These are phyloP conservation scores for Mythimna loreyi DNA, from an alignment of 2,888 invertebrate genomes.

Conservation along the genomic window DNA sequence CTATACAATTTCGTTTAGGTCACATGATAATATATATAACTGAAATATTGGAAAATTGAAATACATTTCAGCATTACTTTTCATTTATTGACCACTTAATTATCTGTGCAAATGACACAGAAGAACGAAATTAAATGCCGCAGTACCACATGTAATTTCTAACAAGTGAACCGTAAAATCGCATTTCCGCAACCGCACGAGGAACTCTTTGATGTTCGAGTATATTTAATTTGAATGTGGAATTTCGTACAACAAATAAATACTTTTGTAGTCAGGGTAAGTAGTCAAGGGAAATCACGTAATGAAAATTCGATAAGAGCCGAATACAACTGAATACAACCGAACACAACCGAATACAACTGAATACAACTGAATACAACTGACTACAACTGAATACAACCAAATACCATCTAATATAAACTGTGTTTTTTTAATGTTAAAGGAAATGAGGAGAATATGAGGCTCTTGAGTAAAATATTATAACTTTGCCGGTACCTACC, in stretches of 20 bases:
- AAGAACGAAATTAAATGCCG: conserved; percentile 45
- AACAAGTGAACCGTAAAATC: conserved; percentile 59
- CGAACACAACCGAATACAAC: too few relatives aligned
- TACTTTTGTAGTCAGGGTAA: conserved; percentile 37
- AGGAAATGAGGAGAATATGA: neutral
- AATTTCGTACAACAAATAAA: conserved; percentile 43
- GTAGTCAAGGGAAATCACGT: conserved; percentile 25
- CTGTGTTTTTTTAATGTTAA: too few relatives aligned
- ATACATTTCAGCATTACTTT: conserved; percentile 17
- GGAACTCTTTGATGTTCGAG: conserved; percentile 54
- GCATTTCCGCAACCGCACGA: conserved; percentile 37
- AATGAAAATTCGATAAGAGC: neutral
- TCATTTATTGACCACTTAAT: conserved; percentile 26
- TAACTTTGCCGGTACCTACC: neutral
- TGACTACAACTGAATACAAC: too few relatives aligned
- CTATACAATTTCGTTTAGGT: too few relatives aligned
- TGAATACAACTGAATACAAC: too few relatives aligned
- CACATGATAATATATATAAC: too few relatives aligned
- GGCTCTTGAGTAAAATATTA: neutral
- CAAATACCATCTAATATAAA: neutral
- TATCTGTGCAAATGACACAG: conserved; percentile 32
- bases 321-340: neutral
- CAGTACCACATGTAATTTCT: conserved; percentile 48
- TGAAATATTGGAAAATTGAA: neutral
- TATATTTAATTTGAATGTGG: conserved; percentile 53